Percentiles rank a stretch among this genome's conserved stretches.
Evolutionary conservation across 2,113 vertebrate genomes (phyloP).

Genomic region (Phaetusa simplex): DNA sequence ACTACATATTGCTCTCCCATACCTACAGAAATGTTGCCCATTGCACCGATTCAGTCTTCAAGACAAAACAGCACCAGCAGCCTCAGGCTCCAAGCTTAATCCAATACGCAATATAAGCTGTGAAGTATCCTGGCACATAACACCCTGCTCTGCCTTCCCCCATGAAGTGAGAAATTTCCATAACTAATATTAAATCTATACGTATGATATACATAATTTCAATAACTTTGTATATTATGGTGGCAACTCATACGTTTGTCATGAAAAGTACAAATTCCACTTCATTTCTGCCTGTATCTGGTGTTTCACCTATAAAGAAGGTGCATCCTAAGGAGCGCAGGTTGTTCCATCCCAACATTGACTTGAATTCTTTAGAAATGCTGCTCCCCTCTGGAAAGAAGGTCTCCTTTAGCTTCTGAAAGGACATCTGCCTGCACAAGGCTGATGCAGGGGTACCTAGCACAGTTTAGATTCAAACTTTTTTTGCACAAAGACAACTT

Average conservation of each 20-base stretch:
- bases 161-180: fast-evolving
- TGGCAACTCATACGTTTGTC: background rate
- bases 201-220: background rate
- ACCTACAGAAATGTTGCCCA: background rate
- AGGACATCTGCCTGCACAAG: background rate
- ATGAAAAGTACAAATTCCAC: background rate
- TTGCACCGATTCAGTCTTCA: background rate
- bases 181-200: background rate
- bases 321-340: background rate
- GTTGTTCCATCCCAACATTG: background rate
- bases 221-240: background rate
- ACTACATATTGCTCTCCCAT: background rate
- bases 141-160: background rate
- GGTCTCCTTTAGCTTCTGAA: background rate
- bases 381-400: background rate
- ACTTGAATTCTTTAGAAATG: background rate
- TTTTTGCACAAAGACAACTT: background rate
- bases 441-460: background rate
- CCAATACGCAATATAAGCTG: background rate
- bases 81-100: background rate
- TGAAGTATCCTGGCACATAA: fast-evolving
- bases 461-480: background rate
- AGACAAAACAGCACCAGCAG: background rate
- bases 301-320: background rate
- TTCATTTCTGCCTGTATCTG: background rate